A percentile compares a stretch with the other conserved stretches of the same genome.
Evolutionary conservation across 1,140 invertebrate species (phyloP).

Genomic region (Drosophila pseudoananassae): DNA sequence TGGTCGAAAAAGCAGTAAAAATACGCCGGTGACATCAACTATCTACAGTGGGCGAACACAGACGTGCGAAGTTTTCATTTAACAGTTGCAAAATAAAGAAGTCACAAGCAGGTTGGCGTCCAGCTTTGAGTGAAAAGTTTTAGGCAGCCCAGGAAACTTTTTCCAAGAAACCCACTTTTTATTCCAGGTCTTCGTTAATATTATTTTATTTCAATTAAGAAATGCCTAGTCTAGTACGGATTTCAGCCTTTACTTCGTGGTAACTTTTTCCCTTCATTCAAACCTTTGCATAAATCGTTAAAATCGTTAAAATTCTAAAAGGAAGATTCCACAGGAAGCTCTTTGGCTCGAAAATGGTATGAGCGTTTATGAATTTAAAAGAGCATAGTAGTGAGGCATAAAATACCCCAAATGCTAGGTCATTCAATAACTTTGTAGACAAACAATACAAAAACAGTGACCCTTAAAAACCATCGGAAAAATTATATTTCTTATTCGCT

Average conservation of each 20-base stretch:
- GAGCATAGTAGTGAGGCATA: neutral
- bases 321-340: slow-evolving; percentile 22
- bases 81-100: slow-evolving; percentile 71
- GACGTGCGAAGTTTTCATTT: slow-evolving; percentile 42
- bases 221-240: neutral
- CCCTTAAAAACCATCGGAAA: too few species aligned
- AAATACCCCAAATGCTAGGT: neutral
- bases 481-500: too few species aligned
- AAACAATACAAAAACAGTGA: too few species aligned
- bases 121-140: slow-evolving; percentile 4
- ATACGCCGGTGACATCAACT: slow-evolving; percentile 72
- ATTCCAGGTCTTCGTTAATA: too few species aligned
- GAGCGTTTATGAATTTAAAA: neutral
- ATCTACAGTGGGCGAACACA: slow-evolving; percentile 31
- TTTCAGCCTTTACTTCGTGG: neutral
- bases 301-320: slow-evolving; percentile 67
- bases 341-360: neutral
- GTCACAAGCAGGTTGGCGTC: slow-evolving; percentile 3
- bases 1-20: slow-evolving; percentile 42
- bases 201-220: too few species aligned
- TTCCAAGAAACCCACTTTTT: too few species aligned
- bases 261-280: neutral
- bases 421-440: too few species aligned
- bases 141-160: slow-evolving; percentile 4
- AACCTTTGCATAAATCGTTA: slow-evolving; percentile 6